These are phyloP conservation scores for Cotesia vestalis DNA, from an alignment of 1,140 invertebrate genomes.

Conservation along the genomic window DNA sequence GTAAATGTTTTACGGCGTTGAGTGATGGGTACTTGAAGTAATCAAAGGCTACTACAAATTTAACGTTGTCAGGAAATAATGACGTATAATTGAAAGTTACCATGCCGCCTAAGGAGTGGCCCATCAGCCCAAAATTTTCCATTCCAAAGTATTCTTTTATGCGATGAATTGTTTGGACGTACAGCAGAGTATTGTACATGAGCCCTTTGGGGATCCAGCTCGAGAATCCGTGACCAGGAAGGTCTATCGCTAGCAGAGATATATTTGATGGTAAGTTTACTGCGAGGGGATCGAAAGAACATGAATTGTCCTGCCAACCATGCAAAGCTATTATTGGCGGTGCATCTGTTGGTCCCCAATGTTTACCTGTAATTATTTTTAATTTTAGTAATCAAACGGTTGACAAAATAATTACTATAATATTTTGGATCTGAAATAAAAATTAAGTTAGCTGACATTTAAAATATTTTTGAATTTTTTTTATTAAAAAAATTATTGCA, in stretches of 20 bases:
- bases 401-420: neutral
- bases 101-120: slow-evolving; percentile 75
- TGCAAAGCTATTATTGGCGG: slow-evolving; percentile 76
- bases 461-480: neutral
- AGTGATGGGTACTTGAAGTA: slow-evolving; percentile 67
- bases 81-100: slow-evolving; percentile 68
- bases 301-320: slow-evolving; percentile 81
- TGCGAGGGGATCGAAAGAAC: slow-evolving; percentile 75
- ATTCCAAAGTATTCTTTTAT: slow-evolving; percentile 74
- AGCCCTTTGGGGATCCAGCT: slow-evolving; percentile 72
- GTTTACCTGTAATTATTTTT: slow-evolving; percentile 62
- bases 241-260: slow-evolving; percentile 74
- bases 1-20: slow-evolving; percentile 41
- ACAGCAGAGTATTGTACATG: slow-evolving; percentile 70
- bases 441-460: neutral
- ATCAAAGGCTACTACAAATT: slow-evolving; percentile 73
- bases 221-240: slow-evolving; percentile 78
- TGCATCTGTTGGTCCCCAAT: slow-evolving; percentile 72
- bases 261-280: slow-evolving; percentile 70
- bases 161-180: slow-evolving; percentile 66
- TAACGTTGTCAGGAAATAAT: slow-evolving; percentile 69
- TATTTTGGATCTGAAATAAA: too few species aligned
- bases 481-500: too few species aligned
- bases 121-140: slow-evolving; percentile 74
- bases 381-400: too few species aligned